Evolutionary conservation across 2,888 invertebrate species (phyloP).

Genomic region (Synanthedon tipuliformis): DNA sequence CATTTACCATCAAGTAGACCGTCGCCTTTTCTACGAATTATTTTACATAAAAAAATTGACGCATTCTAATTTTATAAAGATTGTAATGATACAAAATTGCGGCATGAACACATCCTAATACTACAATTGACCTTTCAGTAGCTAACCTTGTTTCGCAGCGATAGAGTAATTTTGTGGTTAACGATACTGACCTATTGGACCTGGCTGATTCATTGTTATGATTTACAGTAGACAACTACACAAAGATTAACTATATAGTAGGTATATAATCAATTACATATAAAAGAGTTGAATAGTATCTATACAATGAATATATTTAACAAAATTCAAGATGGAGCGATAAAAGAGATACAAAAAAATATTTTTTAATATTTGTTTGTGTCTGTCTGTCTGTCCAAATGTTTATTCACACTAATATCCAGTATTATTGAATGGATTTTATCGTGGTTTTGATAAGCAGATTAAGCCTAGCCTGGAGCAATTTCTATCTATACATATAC

Average conservation of each 20-base stretch:
- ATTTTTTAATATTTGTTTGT: not conserved
- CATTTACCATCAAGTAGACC: no score
- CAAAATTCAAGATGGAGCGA: not conserved
- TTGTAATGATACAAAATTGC: no score
- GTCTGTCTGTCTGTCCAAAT: no score
- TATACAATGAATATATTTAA: not conserved
- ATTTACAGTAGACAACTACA: not conserved
- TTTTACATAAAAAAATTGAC: no score
- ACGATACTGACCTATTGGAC: slow-evolving; percentile 23
- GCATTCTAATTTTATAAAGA: no score
- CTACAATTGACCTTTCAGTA: slow-evolving; percentile 27
- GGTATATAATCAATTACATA: not conserved
- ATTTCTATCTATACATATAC: no score
- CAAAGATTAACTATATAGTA: no score
- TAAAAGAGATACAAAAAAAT: not conserved
- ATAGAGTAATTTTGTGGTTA: slow-evolving; percentile 20
- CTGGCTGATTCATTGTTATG: slow-evolving; percentile 7
- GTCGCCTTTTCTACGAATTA: no score
- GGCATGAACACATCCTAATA: slow-evolving; percentile 15
- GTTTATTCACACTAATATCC: not conserved
- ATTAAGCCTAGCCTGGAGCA: no score
- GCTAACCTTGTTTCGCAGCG: slow-evolving; percentile 19
- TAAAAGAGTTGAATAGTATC: not conserved
- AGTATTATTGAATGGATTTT: not conserved
- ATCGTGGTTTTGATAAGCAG: not conserved